Percentiles rank a stretch among this genome's conserved stretches.
phyloP scores from a whole-genome alignment of 2,888 invertebrate species.

The Rhagonycha lutea region DNA sequence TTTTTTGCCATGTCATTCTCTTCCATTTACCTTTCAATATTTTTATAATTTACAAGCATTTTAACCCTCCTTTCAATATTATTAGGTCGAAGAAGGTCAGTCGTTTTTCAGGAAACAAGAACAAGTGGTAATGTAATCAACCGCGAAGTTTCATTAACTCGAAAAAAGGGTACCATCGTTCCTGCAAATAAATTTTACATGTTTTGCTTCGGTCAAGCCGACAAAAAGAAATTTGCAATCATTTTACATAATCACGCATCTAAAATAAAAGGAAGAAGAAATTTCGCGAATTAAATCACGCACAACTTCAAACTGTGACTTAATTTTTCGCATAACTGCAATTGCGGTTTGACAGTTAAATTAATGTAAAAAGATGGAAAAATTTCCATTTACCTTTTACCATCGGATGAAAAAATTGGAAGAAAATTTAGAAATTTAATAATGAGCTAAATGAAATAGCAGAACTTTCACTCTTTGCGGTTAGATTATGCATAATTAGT shows the following conservation, averaged over 20 bases:
- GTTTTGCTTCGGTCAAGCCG: not conserved
- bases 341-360: slow-evolving; percentile 12
- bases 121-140: not conserved
- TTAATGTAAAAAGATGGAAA: not conserved
- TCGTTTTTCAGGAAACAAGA: not conserved
- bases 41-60: not conserved
- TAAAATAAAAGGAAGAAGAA: not conserved
- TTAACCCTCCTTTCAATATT: not conserved
- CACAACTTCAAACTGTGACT: not conserved
- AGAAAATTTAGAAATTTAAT: not conserved
- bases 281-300: slow-evolving; percentile 13
- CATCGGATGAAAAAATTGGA: not conserved
- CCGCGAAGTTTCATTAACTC: not conserved
- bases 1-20: not conserved
- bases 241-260: not conserved
- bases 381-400: not conserved
- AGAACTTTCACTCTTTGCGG: not conserved
- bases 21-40: not conserved
- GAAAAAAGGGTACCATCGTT: not conserved
- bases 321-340: slow-evolving; percentile 16
- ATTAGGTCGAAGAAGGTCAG: not conserved
- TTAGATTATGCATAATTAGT: not conserved
- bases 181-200: not conserved
- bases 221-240: not conserved
- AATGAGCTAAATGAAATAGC: not conserved